Percentiles rank a stretch among this genome's conserved stretches.
phyloP scores from a whole-genome alignment of 2,888 invertebrate genomes.

The Agonopterix alstromeriana region DNA sequence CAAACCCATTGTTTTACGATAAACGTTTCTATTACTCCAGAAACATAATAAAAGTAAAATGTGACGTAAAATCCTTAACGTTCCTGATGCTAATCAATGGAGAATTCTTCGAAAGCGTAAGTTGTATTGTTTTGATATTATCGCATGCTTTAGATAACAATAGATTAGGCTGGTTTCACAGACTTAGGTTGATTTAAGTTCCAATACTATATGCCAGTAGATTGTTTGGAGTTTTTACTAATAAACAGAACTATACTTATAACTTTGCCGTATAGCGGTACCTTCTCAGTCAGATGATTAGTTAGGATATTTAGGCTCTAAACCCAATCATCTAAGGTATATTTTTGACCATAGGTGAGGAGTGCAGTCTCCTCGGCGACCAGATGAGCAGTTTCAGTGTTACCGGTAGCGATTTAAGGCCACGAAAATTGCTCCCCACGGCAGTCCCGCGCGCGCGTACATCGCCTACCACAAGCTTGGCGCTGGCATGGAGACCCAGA shows the following conservation, averaged over 20 bases:
- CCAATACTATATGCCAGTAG: too few relatives aligned
- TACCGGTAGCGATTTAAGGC: conserved; percentile 44
- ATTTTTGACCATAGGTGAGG: conserved; percentile 36
- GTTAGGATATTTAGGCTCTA: too few relatives aligned
- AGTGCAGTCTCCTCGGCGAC: conserved; percentile 48
- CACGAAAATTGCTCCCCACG: conserved; percentile 70
- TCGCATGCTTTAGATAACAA: conserved; percentile 1
- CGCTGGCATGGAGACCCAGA: conserved; percentile 74
- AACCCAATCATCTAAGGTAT: too few relatives aligned
- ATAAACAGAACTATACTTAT: too few relatives aligned
- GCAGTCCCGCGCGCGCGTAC: conserved; percentile 73
- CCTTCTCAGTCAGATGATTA: too few relatives aligned
- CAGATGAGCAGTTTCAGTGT: conserved; percentile 66
- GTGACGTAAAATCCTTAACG: conserved; percentile 18
- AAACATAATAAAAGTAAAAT: conserved; percentile 22
- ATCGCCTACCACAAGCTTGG: conserved; percentile 80
- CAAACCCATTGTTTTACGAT: conserved; percentile 1
- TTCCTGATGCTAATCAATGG: conserved; percentile 15
- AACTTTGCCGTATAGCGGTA: too few relatives aligned
- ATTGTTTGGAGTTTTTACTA: too few relatives aligned
- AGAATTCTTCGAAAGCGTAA: conserved; percentile 23
- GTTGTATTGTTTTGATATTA: conserved; percentile 10
- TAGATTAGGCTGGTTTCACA: too few relatives aligned
- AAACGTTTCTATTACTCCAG: conserved; percentile 6
- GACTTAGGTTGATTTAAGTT: too few relatives aligned